Evolutionary conservation across 2,113 vertebrate genomes (phyloP).

Genomic region (Otis tarda): DNA sequence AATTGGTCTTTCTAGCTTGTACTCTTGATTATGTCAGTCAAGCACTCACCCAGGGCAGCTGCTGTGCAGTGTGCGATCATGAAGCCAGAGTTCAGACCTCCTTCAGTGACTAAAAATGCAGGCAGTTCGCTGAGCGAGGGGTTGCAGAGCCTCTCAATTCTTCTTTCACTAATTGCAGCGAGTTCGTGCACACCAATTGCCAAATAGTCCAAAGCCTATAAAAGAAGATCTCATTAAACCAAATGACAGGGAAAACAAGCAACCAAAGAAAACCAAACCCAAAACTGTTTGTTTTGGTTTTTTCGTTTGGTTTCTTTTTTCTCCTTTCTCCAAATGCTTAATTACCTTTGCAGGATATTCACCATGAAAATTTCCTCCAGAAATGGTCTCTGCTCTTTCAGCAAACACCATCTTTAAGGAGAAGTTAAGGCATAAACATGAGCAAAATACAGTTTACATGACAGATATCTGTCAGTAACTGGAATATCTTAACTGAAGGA

Average conservation of each 20-base stretch:
- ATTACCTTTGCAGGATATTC: constrained; percentile 92
- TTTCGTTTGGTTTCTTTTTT: background rate
- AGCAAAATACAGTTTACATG: background rate
- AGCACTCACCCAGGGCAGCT: constrained; percentile 88
- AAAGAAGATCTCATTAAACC: background rate
- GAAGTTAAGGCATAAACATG: constrained; percentile 63
- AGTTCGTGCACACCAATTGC: constrained; percentile 95
- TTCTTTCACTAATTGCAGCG: constrained; percentile 93
- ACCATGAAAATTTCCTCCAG: constrained; percentile 97
- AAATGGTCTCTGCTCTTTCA: constrained; percentile 94
- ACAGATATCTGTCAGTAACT: background rate
- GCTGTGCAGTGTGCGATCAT: constrained; percentile 99
- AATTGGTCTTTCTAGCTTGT: background rate
- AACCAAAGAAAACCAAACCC: background rate
- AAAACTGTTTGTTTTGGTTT: no score
- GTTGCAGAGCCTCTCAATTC: constrained; percentile 95
- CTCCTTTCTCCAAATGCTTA: background rate
- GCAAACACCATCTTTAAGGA: constrained; percentile 93
- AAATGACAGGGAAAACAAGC: background rate
- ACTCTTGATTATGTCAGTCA: background rate
- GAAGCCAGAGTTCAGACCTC: constrained; percentile 97
- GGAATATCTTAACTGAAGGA: background rate
- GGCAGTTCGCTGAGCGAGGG: constrained; percentile 95
- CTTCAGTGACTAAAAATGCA: constrained; percentile 94
- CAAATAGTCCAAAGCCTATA: constrained; percentile 88